phyloP scores from a whole-genome alignment of 2,113 vertebrate genomes.

The Dolichallabes microphthalmus region DNA sequence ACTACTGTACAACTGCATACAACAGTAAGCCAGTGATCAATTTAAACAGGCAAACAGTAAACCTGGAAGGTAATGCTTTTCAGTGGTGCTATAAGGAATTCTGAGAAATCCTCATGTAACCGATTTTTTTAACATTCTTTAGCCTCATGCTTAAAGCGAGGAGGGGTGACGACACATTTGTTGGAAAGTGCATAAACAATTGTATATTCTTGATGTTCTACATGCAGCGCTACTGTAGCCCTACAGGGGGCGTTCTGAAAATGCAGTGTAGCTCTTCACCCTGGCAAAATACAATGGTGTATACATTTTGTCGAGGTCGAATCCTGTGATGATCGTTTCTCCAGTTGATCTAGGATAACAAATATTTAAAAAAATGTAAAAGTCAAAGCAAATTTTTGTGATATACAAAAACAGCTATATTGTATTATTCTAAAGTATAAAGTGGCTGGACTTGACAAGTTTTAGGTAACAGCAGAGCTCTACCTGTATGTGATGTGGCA shows the following conservation, averaged over 20 bases:
- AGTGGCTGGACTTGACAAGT: background rate
- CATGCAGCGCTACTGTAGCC: slow-evolving; percentile 38
- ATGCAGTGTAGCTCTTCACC: slow-evolving; percentile 95
- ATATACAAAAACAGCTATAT: background rate
- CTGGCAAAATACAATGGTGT: slow-evolving; percentile 91
- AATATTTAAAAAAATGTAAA: slow-evolving; percentile 42
- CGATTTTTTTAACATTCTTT: slow-evolving; percentile 41
- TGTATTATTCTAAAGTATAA: background rate
- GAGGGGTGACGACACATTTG: slow-evolving; percentile 36
- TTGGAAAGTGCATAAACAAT: slow-evolving; percentile 27
- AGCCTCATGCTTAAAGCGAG: slow-evolving; percentile 57
- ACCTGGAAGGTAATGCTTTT: background rate
- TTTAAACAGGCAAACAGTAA: slow-evolving; percentile 8
- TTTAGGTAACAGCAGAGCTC: background rate
- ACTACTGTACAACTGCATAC: background rate
- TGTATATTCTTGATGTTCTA: slow-evolving; percentile 14
- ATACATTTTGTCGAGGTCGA: slow-evolving; percentile 97
- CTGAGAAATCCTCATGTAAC: slow-evolving; percentile 14
- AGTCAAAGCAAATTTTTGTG: background rate
- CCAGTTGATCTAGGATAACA: slow-evolving; percentile 79
- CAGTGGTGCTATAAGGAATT: background rate
- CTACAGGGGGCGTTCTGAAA: slow-evolving; percentile 90
- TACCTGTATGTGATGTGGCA: slow-evolving; percentile 93
- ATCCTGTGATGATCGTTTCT: slow-evolving; percentile 89
- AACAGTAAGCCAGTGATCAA: slow-evolving; percentile 6